phyloP scores from a whole-genome alignment of 2,888 invertebrate species.

The Agrochola lota region DNA sequence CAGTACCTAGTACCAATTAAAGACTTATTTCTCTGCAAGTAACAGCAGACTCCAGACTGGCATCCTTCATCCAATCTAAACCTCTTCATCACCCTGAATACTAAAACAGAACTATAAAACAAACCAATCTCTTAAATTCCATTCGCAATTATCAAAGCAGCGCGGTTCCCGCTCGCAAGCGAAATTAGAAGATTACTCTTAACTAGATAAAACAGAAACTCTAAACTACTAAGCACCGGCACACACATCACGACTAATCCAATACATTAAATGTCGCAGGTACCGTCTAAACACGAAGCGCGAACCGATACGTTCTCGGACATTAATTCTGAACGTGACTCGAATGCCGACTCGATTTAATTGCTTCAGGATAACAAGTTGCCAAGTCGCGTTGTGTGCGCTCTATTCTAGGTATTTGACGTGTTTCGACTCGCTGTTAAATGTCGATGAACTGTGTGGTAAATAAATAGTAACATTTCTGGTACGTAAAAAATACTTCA shows the following conservation, averaged over 20 bases:
- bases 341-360: constrained; percentile 66
- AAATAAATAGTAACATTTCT: constrained; percentile 10
- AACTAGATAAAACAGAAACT: constrained; percentile 52
- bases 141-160: neutral
- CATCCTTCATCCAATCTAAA: neutral
- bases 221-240: constrained; percentile 44
- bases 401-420: constrained; percentile 57
- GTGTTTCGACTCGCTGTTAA: constrained; percentile 37
- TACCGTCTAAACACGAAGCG: constrained; percentile 65
- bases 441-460: constrained; percentile 22
- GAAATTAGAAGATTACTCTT: constrained; percentile 34
- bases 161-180: neutral
- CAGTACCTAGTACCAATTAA: too few relatives aligned
- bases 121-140: neutral
- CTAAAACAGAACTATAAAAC: neutral
- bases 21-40: too few relatives aligned
- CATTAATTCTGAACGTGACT: constrained; percentile 74
- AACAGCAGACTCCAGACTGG: too few relatives aligned
- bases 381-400: constrained; percentile 60
- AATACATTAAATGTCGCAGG: constrained; percentile 65
- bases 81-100: neutral
- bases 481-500: neutral
- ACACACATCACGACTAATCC: constrained; percentile 65
- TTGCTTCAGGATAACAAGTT: constrained; percentile 68
- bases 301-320: constrained; percentile 69